Base-by-base conservation (phyloP, 2,113 vertebrate genomes). In the Triplophysa dalaica region DNA sequence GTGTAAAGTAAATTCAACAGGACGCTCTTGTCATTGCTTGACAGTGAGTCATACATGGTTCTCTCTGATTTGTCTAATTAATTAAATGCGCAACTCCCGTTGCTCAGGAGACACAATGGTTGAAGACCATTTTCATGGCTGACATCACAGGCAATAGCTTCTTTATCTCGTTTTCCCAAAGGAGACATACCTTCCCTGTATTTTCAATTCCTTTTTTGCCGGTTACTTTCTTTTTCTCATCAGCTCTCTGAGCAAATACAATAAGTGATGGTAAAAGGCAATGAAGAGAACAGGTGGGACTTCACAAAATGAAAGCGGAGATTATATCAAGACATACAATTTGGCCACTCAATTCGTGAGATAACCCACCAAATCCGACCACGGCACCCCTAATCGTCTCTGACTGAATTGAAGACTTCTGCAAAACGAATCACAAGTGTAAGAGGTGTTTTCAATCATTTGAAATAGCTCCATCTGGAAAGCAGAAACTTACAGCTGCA, bases 81-180 rank as follows among this genome's bases (percentile, higher is more conserved):
- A 83, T 80, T 77, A 77, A 77, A 21, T 26, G 63, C 66, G 10
- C 43, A 24, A 21, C 63, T 54, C 54, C 58, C 4, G 41, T 68
- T 61, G 19, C 63, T 70, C 24, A 9, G 13, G 63, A 81, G 33
- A 70, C 8, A 17, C n/a, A 65, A 75, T 12, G 7, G 48, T 66
- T n/a, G 29, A 70, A 41, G 63, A 63, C 22, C n/a, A 19, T 22
- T 75, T 68, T 77, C n/a, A 26, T 61, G 60, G 61, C 54, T 80
- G 84, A 79, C 63, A 86, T 83, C 52, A 52, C 68, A 79, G 38
- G 41, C 56, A 26, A 48, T 65, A 22, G 76, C 19, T 60, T 68
- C 56, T 33, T 56, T 77, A 77, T 77, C 61, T 78, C 17, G 12
- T 56, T 64, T 66, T 79, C 56, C 64, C 50, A 38, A 64, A 62